Evolutionary conservation across 2,797 vertebrate genomes (phyloP), one percentile per base, ranked within the genome.

Genomic region (Pangasius macronema): DNA sequence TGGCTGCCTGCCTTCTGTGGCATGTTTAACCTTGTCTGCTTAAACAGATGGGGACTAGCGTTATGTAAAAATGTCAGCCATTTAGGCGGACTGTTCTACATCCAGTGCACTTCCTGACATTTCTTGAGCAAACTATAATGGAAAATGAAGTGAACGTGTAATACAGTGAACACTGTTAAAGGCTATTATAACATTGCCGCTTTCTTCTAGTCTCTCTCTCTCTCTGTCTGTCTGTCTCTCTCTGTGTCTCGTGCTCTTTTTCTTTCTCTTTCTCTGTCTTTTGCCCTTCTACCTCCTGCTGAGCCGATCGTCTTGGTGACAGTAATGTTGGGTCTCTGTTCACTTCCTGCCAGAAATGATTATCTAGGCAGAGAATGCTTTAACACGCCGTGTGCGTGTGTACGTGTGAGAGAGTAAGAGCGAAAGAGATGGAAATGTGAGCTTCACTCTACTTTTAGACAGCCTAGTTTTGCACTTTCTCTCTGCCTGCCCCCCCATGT

Each of bases 1-100:
- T 27, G 63, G 65, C 33, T 82, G 83, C 70, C 88, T 92, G 90
- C 91, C 91, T 89, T 90, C 90, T 86, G 87, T 88, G 89, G 87
- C 88, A 92, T 92, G 92, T 94, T 94, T 94, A 93, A 93, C 93
- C 89, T 90, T 87, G 87, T 88, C 91, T 85, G 88, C 86, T 92
- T 92, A 90, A 93, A 92, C 89, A 90, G 86, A 91, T 85, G 88
- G 89, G 91, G 89, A 91, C 76, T 88, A 87, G 92, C 90, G 88
- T 92, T 16, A 51, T 85, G 4, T 67, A 53, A 73, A 89, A 91
- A 90, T 92, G 61, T 86, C 86, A 77, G 77, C 20, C 49, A 14
- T 65, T 86, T 67, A 75, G 57, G 46, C 22, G 18, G 46, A 4
- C n/a, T 46, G 61, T 67, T 83, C 11, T 67, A 51, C 81, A 51